Conservation (phyloP, 2,113 vertebrate species). For the Oenanthe oenanthe region DNA sequence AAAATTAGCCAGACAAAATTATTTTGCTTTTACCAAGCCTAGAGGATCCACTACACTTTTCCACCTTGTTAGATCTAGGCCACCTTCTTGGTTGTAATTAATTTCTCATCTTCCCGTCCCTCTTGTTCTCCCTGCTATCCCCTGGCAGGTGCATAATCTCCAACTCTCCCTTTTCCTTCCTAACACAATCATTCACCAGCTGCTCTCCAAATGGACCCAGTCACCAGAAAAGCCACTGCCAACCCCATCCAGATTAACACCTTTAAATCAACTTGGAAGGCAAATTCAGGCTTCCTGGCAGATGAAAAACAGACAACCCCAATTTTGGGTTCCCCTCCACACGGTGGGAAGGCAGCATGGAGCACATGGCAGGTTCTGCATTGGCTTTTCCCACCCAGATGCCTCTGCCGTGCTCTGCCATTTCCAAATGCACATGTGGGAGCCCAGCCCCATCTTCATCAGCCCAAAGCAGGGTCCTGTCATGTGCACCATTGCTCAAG, state of each 20-base stretch:
- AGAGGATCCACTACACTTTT: not conserved
- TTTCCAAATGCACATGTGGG: not conserved
- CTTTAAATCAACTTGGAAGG: not conserved
- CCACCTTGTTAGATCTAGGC: not conserved
- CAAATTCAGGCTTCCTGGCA: not conserved
- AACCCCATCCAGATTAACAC: not conserved
- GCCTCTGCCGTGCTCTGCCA: not conserved
- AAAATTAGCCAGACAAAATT: not conserved
- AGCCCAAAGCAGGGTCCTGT: not conserved
- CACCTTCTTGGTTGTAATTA: not conserved
- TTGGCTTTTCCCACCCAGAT: not conserved
- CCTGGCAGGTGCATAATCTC: fast-evolving
- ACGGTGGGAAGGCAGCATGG: fast-evolving
- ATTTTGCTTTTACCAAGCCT: not conserved
- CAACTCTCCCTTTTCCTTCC: not conserved
- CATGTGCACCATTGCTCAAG: fast-evolving
- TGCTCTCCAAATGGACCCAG: not conserved
- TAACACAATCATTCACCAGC: not conserved
- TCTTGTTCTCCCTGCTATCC: not conserved
- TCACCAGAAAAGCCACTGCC: not conserved
- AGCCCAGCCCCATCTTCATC: not conserved
- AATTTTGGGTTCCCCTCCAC: fast-evolving
- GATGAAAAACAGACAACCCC: not conserved
- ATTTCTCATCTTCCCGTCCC: not conserved
- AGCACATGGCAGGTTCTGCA: not conserved